A percentile compares a stretch with the other conserved stretches of the same genome.
Evolutionary conservation across 2,888 invertebrate species (phyloP).

Genomic region (Caenorhabditis virilis): DNA sequence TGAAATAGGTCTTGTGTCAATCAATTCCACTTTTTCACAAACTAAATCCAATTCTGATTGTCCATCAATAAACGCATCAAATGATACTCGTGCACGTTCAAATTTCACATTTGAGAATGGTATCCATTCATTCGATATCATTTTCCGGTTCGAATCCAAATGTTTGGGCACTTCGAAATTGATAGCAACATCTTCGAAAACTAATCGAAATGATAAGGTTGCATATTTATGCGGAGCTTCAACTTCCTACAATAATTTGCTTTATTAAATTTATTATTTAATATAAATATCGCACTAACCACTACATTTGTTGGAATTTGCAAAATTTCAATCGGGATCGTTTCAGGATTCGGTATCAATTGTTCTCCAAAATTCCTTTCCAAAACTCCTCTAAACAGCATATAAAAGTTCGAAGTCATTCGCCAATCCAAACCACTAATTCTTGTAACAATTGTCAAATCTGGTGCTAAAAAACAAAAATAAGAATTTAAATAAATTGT

Average conservation of each 20-base stretch:
- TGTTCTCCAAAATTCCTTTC: slow-evolving; percentile 72
- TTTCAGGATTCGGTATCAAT: slow-evolving; percentile 60
- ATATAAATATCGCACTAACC: slow-evolving; percentile 15
- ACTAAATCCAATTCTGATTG: slow-evolving; percentile 71
- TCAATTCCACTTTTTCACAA: slow-evolving; percentile 70
- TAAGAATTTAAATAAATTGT: background rate
- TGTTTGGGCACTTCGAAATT: slow-evolving; percentile 28
- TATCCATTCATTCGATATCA: slow-evolving; percentile 18
- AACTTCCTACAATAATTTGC: slow-evolving; percentile 29
- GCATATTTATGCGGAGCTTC: slow-evolving; percentile 64
- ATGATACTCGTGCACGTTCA: slow-evolving; percentile 69
- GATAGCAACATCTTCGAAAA: slow-evolving; percentile 70
- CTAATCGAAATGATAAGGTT: slow-evolving; percentile 69
- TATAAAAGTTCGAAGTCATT: slow-evolving; percentile 60
- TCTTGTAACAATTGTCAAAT: slow-evolving; percentile 52
- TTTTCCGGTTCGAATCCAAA: background rate
- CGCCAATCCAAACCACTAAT: slow-evolving; percentile 42
- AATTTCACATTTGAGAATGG: slow-evolving; percentile 70
- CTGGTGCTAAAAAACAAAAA: slow-evolving; percentile 54
- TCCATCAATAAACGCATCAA: slow-evolving; percentile 71
- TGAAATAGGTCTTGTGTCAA: slow-evolving; percentile 69
- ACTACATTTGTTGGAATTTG: slow-evolving; percentile 48
- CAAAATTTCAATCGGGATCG: slow-evolving; percentile 63
- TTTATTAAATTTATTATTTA: background rate
- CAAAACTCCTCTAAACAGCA: slow-evolving; percentile 68